Base-by-base conservation (phyloP, 1,140 invertebrate genomes). In the Atta texana region DNA sequence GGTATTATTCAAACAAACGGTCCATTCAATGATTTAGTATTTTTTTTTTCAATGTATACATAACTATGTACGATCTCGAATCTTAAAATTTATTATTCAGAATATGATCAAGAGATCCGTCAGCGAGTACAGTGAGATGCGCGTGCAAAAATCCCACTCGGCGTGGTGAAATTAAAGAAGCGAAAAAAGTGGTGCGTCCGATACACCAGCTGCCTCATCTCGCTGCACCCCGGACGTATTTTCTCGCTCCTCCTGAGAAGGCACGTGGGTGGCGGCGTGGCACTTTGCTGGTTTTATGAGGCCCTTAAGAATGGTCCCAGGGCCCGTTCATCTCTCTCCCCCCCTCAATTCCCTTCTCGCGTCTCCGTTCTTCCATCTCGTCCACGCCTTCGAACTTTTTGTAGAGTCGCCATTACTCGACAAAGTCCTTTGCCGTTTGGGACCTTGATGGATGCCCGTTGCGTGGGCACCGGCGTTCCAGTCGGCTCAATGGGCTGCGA, bases 261-360 rank as follows among this genome's bases (percentile, higher is more conserved):
- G 93, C 92, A 94, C 92, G 93, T 94, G 93, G 93, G 93, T 93
- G 92, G 93, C 92, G 91, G 92, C 85, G 91, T 93, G 93, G 93
- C 91, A 93, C 93, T 93, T 94, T 94, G 92, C 93, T 88, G 93
- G 91, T 92, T 94, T 93, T 93, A 94, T 93, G 92, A 94, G 92
- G 88, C 90, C 89, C 92, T 93, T 91, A 90, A 93, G 93, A 92
- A 92, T 92, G 85, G 90, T 93, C 89, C 88, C 87, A 87, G 75
- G 87, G 89, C 90, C 63, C 87, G 82, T 80, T 24, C 71, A 85
- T 84, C 89, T 88, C 85, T 74, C 55, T 85, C 82, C 71, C 82
- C 71, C 21, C 64, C 63, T 57, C 28, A 49, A n/a, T 71, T 12
- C 55, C 28, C 49, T 31, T 53, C 53, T 21, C 51, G 69, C 57